Percentiles rank a stretch among this genome's conserved stretches.
phyloP scores from a whole-genome alignment of 2,888 invertebrate species.

The Harpalus rufipes region DNA sequence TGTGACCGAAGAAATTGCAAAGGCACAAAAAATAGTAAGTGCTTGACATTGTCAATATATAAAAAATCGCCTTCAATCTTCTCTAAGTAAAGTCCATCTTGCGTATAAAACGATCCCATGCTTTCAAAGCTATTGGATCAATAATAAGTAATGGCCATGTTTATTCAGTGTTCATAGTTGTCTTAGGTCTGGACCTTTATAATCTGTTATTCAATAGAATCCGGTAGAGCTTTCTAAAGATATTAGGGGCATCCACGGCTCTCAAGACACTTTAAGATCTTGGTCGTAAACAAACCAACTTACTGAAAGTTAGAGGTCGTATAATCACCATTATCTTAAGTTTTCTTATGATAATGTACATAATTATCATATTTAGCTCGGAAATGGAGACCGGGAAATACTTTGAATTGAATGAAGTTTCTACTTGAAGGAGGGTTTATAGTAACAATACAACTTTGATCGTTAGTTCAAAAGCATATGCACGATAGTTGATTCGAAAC shows the following conservation, averaged over 20 bases:
- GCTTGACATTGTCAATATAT: background rate
- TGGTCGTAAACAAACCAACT: constrained; percentile 24
- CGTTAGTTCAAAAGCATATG: constrained; percentile 35
- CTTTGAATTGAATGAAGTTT: constrained; percentile 30
- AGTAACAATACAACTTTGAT: constrained; percentile 10
- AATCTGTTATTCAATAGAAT: constrained; percentile 49
- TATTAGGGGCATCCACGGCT: constrained; percentile 27
- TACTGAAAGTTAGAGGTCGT: constrained; percentile 27
- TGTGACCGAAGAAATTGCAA: too few relatives aligned
- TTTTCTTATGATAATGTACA: constrained; percentile 38
- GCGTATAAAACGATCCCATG: background rate
- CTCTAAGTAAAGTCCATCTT: background rate
- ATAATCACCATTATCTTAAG: constrained; percentile 46
- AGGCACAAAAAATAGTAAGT: too few relatives aligned
- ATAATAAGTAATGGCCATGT: constrained; percentile 27
- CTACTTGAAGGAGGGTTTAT: constrained; percentile 6
- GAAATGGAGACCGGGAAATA: constrained; percentile 29
- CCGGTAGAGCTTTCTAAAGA: constrained; percentile 23
- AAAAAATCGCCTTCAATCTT: background rate
- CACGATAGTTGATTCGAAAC: constrained; percentile 31
- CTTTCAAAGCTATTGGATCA: constrained; percentile 20
- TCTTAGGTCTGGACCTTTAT: constrained; percentile 42
- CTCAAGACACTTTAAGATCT: constrained; percentile 35
- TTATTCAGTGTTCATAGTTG: constrained; percentile 34
- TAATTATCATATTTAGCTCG: constrained; percentile 39